These are phyloP conservation scores for Epizoanthus illoricatus DNA, from an alignment of 92 coral and sea anemone genomes.

Conservation along the genomic window DNA sequence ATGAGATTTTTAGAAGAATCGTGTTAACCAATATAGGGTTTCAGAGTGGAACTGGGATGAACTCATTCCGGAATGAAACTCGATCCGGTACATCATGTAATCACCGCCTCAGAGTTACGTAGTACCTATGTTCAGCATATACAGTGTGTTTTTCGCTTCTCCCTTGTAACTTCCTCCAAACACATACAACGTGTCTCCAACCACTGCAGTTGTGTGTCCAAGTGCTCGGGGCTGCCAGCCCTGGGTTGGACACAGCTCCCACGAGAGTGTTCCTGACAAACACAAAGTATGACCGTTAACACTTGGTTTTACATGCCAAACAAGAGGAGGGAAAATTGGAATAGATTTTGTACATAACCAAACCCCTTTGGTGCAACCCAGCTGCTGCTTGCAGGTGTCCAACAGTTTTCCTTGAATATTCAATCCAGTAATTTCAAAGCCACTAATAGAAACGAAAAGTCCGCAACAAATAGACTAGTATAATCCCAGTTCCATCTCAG, in stretches of 20 bases:
- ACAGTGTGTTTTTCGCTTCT: constrained; percentile 65
- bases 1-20: background rate
- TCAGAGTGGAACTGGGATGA: too few relatives aligned
- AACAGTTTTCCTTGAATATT: background rate
- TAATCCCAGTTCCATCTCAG: too few relatives aligned
- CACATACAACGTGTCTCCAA: constrained; percentile 81
- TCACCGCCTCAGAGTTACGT: background rate
- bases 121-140: constrained; percentile 78
- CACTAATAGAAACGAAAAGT: too few relatives aligned
- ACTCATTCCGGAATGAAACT: too few relatives aligned
- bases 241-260: constrained; percentile 90
- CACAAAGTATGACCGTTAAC: background rate
- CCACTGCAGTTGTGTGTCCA: constrained; percentile 78
- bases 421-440: too few relatives aligned
- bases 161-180: constrained; percentile 88
- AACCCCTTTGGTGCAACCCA: background rate
- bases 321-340: too few relatives aligned
- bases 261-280: constrained; percentile 73
- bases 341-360: too few relatives aligned
- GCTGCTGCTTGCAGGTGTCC: background rate
- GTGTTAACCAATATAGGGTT: too few relatives aligned
- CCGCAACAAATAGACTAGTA: too few relatives aligned
- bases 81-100: background rate
- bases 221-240: constrained; percentile 79
- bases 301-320: background rate